Base-by-base conservation (phyloP, 2,797 vertebrate species). In the Gymnocypris eckloni region DNA sequence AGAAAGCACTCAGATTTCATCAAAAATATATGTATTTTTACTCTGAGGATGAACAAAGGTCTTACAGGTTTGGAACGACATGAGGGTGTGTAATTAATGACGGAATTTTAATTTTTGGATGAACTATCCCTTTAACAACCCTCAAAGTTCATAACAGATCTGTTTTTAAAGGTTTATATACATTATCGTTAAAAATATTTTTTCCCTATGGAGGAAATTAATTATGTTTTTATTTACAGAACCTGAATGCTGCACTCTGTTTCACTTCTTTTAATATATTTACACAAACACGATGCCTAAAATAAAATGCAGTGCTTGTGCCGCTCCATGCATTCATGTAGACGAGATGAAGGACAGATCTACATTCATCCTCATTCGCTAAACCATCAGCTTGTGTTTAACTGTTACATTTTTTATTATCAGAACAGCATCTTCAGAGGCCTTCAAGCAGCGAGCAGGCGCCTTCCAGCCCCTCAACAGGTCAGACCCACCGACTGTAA, bases 401-500 rank as follows among this genome's bases (percentile, higher is more conserved):
- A 67, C 39, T 83, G 39, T 72, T 59, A 1, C 0, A 28, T 48
- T 56, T 82, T 88, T 39, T 87, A 82, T 81, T 89, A 78, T 76
- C 87, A 96, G 95, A 93, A 94, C 94, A 75, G 91, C 93, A 0
- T 91, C 93, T 13, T 93, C 94, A 87, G 95, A 96, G 89, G 92
- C 94, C 89, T 96, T 96, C 90, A 95, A 91, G 86, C 95, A 95
- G 81, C 93, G 94, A 75, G 91, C 92, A 6, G 94, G 95, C 90
- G 93, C 95, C 73, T 96, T 96, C 93, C 95, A 96, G 90, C 94
- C 94, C 39, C 94, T 95, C 45, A 94, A 92, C 93, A 95, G 95
- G 96, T 96, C 90, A 52, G 86, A 39, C 39, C n/a, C 79, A 66
- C 25, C 2, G 71, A 82, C 82, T 43, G 48, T 15, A n/a, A 54